These are phyloP conservation scores for Arrhopalites spinosus DNA, from an alignment of 2,888 invertebrate species.

Conservation along the genomic window DNA sequence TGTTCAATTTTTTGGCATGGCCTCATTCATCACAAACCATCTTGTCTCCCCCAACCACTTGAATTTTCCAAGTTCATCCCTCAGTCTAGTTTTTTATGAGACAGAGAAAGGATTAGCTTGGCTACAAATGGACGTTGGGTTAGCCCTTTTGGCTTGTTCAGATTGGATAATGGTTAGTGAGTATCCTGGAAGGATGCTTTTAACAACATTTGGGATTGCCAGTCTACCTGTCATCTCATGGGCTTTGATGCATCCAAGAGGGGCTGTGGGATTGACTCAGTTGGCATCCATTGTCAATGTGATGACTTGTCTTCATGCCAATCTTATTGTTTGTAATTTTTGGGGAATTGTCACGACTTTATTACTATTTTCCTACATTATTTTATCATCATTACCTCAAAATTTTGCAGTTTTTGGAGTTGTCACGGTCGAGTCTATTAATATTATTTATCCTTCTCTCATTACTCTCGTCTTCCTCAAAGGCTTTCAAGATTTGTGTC, in stretches of 20 bases:
- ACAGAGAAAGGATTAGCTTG: constrained; percentile 24
- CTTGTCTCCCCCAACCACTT: background rate
- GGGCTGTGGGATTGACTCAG: constrained; percentile 21
- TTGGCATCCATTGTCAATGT: constrained; percentile 20
- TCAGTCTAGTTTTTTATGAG: background rate
- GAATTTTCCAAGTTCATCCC: background rate
- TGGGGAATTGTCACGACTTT: constrained; percentile 18
- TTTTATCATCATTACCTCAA: constrained; percentile 21
- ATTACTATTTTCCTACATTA: constrained; percentile 16
- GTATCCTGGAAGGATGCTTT: background rate
- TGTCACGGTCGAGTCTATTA: constrained; percentile 4
- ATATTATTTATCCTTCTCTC: constrained; percentile 4
- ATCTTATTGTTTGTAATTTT: constrained; percentile 17
- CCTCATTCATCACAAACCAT: background rate
- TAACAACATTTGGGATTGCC: constrained; percentile 16
- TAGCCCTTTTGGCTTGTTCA: constrained; percentile 17
- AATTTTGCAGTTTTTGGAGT: background rate
- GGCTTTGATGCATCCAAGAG: constrained; percentile 23
- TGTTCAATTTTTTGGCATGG: constrained; percentile 18
- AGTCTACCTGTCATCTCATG: constrained; percentile 24
- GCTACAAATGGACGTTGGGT: constrained; percentile 29
- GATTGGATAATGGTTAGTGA: constrained; percentile 21
- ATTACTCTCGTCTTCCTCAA: background rate
- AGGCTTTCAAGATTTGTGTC: background rate
- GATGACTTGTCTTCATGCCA: constrained; percentile 26